These are phyloP conservation scores for Zaprionus obscuricornis DNA, from an alignment of 2,888 invertebrate genomes.

Conservation along the genomic window DNA sequence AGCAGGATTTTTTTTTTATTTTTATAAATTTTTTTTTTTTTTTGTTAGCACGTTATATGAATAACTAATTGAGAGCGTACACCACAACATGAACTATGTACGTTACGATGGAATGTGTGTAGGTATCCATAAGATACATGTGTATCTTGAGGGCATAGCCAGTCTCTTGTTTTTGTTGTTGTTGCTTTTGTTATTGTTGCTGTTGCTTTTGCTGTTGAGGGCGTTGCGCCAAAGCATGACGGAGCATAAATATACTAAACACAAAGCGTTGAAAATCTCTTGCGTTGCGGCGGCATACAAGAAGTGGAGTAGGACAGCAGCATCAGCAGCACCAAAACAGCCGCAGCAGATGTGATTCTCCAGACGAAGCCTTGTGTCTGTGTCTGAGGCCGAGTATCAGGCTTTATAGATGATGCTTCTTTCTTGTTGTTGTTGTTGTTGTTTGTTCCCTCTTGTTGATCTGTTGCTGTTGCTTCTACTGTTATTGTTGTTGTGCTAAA, in stretches of 20 bases:
- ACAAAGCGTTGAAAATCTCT: conserved; percentile 29
- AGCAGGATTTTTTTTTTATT: conserved; percentile 34
- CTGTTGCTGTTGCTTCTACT: conserved; percentile 13
- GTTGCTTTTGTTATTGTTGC: too few species aligned
- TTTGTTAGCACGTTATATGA: conserved; percentile 70
- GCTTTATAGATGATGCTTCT: background rate
- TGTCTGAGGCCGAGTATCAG: conserved; percentile 4
- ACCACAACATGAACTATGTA: conserved; percentile 47
- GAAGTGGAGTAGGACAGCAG: conserved; percentile 68
- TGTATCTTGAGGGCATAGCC: conserved; percentile 62
- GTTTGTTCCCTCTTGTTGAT: background rate
- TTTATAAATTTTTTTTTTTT: conserved; percentile 10
- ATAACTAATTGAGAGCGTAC: conserved; percentile 73
- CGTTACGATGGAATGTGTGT: conserved; percentile 40
- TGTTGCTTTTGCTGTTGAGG: too few species aligned
- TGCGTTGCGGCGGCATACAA: conserved; percentile 38
- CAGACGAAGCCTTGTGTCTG: conserved; percentile 9
- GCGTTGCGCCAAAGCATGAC: conserved; percentile 71
- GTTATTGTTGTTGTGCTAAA: conserved; percentile 40
- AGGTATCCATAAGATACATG: conserved; percentile 57
- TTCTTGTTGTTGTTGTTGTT: conserved; percentile 14
- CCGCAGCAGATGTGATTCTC: conserved; percentile 37
- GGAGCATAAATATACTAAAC: conserved; percentile 57
- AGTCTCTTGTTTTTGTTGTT: conserved; percentile 4
- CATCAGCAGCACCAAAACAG: conserved; percentile 12